Percentiles rank a stretch among this genome's conserved stretches.
phyloP scores from a whole-genome alignment of 2,113 vertebrate genomes.

The Setophaga kirtlandii region DNA sequence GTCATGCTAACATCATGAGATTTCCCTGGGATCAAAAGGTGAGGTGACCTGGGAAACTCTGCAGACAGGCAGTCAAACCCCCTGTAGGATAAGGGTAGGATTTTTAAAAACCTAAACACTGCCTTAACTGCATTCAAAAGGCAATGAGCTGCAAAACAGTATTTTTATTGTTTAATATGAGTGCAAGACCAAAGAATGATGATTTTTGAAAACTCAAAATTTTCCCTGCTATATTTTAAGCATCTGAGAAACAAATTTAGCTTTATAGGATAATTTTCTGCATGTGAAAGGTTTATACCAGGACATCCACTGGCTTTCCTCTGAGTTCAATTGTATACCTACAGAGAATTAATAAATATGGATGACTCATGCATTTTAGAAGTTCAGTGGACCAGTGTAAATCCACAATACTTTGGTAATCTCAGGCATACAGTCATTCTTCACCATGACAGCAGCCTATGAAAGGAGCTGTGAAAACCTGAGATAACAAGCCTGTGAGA shows the following conservation, averaged over 20 bases:
- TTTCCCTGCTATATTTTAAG: neutral
- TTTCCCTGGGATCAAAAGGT: neutral
- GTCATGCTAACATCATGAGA: accelerated
- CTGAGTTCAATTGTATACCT: neutral
- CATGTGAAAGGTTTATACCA: neutral
- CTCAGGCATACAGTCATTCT: neutral
- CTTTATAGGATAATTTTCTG: neutral
- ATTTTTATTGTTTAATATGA: neutral
- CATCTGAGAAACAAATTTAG: neutral
- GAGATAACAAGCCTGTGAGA: conserved; percentile 20
- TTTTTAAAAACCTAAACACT: neutral
- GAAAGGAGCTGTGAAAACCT: conserved; percentile 28
- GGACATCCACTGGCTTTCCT: neutral
- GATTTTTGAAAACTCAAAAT: neutral
- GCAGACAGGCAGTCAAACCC: neutral
- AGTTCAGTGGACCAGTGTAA: conserved; percentile 3
- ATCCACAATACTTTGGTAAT: conserved; percentile 18
- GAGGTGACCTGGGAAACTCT: neutral
- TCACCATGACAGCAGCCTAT: neutral
- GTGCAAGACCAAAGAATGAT: neutral
- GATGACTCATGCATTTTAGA: neutral
- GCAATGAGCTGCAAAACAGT: neutral
- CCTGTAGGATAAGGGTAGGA: neutral
- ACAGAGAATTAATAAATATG: neutral
- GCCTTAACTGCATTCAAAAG: neutral